These are phyloP conservation scores for Leucopsar rothschildi DNA, from an alignment of 2,113 vertebrate species.

Conservation along the genomic window DNA sequence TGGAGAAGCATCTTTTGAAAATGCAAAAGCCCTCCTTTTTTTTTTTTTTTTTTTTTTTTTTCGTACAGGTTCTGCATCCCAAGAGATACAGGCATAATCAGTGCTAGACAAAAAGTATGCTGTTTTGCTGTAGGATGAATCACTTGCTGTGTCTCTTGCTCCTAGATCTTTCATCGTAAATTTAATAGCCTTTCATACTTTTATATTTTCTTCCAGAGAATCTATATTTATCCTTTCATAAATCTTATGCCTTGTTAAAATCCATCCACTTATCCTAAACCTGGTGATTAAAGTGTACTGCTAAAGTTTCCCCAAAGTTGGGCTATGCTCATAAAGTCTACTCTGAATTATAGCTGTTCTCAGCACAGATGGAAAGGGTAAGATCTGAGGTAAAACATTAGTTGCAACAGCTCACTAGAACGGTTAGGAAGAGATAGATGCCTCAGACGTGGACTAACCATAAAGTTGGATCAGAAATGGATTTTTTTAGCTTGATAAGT, in stretches of 20 bases:
- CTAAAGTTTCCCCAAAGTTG: neutral
- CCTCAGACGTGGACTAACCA: neutral
- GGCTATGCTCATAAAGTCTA: neutral
- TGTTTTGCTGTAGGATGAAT: slow-evolving; percentile 14
- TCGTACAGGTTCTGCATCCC: neutral
- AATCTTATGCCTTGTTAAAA: slow-evolving; percentile 13
- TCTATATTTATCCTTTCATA: slow-evolving; percentile 25
- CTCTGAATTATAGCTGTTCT: neutral
- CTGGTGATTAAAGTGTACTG: neutral
- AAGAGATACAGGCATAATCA: neutral
- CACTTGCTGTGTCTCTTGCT: neutral
- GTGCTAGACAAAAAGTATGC: neutral
- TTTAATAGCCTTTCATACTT: slow-evolving; percentile 20
- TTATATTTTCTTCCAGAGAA: neutral
- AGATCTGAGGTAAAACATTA: neutral
- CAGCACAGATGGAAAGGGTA: neutral
- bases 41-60: neutral
- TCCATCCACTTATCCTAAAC: neutral
- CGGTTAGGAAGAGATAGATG: neutral
- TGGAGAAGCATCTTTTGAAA: neutral
- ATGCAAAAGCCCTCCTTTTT: neutral
- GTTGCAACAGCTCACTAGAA: neutral
- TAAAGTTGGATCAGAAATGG: neutral
- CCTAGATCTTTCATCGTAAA: neutral
- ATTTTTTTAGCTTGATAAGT: neutral